Evolutionary conservation across 35 echinoderm and acorn worm genomes (phyloP).

Genomic region (Hemicentrotus pulcherrimus): DNA sequence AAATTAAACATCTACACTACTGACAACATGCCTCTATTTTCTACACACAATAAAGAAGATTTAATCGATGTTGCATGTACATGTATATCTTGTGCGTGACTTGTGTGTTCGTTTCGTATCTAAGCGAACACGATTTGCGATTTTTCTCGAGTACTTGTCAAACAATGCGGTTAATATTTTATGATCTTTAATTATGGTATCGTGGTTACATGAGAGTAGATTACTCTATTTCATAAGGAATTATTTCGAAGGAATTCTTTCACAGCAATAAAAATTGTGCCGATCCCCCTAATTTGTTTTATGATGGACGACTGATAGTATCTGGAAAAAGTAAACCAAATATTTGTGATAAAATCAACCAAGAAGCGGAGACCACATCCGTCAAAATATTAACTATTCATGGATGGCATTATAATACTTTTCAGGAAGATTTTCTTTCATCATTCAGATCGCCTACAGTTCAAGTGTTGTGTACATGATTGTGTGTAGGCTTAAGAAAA

Average conservation of each 20-base stretch:
- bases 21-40: too few relatives aligned
- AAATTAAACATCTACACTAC: too few relatives aligned
- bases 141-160: neutral
- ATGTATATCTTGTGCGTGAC: neutral
- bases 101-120: neutral
- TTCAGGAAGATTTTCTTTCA: neutral
- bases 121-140: neutral
- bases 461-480: too few relatives aligned
- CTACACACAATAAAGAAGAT: too few relatives aligned
- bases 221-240: neutral
- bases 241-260: neutral
- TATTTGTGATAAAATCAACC: neutral
- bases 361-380: neutral
- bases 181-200: neutral
- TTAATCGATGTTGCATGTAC: too few relatives aligned
- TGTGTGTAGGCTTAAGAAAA: too few relatives aligned
- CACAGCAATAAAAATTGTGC: neutral
- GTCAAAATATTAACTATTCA: neutral
- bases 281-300: neutral
- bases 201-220: neutral
- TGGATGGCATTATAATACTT: neutral
- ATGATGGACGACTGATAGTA: neutral
- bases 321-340: neutral
- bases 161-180: constrained; percentile 6
- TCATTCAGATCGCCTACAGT: neutral